Percentiles rank a stretch among this genome's conserved stretches.
phyloP scores from a whole-genome alignment of 2,113 vertebrate species.

The Albula glossodonta region DNA sequence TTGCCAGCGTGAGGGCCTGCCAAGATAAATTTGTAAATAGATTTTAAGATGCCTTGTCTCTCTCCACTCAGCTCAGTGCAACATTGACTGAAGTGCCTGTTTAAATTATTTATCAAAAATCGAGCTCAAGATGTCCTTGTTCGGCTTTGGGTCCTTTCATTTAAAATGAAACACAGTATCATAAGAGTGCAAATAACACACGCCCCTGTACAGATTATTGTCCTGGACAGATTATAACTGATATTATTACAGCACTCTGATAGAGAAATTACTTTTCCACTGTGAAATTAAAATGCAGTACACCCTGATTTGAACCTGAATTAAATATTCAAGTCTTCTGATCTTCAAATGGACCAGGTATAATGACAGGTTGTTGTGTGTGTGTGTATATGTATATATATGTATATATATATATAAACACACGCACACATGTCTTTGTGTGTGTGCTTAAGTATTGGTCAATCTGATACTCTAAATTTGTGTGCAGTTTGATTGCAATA shows the following conservation, averaged over 20 bases:
- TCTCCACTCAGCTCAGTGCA: constrained; percentile 48
- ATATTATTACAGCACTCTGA: constrained; percentile 25
- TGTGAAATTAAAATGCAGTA: constrained; percentile 27
- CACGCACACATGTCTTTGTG: not conserved
- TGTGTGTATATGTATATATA: not conserved
- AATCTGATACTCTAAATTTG: too few relatives aligned
- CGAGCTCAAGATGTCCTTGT: constrained; percentile 64
- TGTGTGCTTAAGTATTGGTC: too few relatives aligned
- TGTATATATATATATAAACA: not conserved
- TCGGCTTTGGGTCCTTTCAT: constrained; percentile 26
- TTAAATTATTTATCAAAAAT: constrained; percentile 76
- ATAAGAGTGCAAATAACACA: constrained; percentile 19
- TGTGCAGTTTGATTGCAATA: too few relatives aligned
- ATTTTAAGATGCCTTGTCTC: constrained; percentile 76
- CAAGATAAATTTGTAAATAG: constrained; percentile 91
- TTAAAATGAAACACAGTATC: constrained; percentile 26
- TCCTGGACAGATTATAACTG: constrained; percentile 11
- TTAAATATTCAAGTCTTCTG: constrained; percentile 34
- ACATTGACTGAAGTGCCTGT: constrained; percentile 65
- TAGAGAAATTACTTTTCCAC: constrained; percentile 25
- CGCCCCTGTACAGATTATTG: constrained; percentile 18
- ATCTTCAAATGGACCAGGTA: constrained; percentile 30
- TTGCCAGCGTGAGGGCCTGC: constrained; percentile 78
- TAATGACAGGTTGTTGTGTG: not conserved
- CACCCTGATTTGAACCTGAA: constrained; percentile 19